Base-by-base conservation (phyloP, 2,888 invertebrate species). In the Nomada goodeniana region DNA sequence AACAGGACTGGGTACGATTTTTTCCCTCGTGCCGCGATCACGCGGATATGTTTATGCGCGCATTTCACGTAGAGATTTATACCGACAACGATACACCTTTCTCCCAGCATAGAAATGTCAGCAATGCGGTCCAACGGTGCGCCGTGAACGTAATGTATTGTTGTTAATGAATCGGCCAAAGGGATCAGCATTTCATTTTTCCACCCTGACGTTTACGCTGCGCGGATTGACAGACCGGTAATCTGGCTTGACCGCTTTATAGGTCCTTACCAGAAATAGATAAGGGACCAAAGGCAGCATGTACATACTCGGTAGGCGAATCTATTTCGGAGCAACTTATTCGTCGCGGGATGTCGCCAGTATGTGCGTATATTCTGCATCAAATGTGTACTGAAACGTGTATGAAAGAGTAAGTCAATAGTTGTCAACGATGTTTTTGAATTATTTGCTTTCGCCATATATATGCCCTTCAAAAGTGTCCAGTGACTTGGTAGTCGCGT, bases 31-130 rank as follows among this genome's bases (percentile, higher is more conserved):
- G 42, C 65, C 47, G 47, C 72, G 79, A 88, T 82, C 82, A 74
- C 68, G 75, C 63, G 83, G 73, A 80, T 82, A 85, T 67, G 78
- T 82, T 87, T 78, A 78, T 83, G 84, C 83, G 60, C 67, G 76
- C 78, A 64, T 80, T 81, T 85, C 74, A 68, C 75, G 59, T 55
- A 29, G 61, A 82, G 82, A 86, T 88, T 87, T 88, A 88, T 88
- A 80, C 76, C 74, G 88, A 79, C 82, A 67, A 68, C 86, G 85
- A 82, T 82, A 88, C 72, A 72, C 88, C 85, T 88, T 88, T 86
- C 86, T 84, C 85, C 78, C 64, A 44, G 84, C 83, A 71, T 80
- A 82, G 84, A 86, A 86, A 88, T 84, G 86, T 76, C 81, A 80
- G 79, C 82, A 86, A 86, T 76, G 82, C 82, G 57, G 80, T 60